Evolutionary conservation across 2,113 vertebrate species (phyloP).

Genomic region (Menura novaehollandiae): DNA sequence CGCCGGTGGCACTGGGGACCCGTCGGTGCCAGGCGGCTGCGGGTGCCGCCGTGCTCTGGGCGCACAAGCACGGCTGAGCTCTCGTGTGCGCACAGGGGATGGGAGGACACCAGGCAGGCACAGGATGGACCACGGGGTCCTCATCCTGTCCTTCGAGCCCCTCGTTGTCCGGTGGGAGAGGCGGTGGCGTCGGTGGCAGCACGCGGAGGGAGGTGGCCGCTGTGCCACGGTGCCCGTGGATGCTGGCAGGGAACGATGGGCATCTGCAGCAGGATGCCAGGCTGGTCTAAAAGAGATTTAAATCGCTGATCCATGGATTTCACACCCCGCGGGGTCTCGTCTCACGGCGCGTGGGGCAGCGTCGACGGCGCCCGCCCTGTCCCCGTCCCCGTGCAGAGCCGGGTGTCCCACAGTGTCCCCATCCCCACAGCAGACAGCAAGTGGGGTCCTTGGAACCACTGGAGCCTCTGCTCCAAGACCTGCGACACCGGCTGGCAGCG

Average conservation of each 20-base stretch:
- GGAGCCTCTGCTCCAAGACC: slow-evolving; percentile 96
- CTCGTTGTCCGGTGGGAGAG: background rate
- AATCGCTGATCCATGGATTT: background rate
- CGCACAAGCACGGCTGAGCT: background rate
- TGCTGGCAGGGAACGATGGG: background rate
- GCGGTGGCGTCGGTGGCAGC: background rate
- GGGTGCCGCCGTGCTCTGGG: background rate
- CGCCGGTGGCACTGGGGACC: background rate
- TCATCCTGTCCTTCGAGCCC: background rate
- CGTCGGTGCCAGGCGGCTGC: background rate
- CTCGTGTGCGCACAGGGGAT: background rate
- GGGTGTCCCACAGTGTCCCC: background rate
- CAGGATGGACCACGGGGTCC: background rate
- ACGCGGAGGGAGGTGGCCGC: background rate
- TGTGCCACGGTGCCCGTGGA: background rate
- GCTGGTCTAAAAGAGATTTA: background rate
- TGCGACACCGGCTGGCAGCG: slow-evolving; percentile 96
- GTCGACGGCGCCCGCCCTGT: fast-evolving
- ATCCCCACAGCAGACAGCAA: slow-evolving; percentile 81
- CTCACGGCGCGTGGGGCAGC: fast-evolving
- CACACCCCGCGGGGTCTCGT: background rate
- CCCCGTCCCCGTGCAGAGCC: fast-evolving
- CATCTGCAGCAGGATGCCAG: background rate
- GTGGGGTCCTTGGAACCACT: slow-evolving; percentile 96
- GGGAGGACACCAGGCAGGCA: fast-evolving